A percentile compares a stretch with the other conserved stretches of the same genome.
These are phyloP conservation scores for Eurystomus glaucurus DNA, from an alignment of 2,797 vertebrate genomes.

Conservation along the genomic window DNA sequence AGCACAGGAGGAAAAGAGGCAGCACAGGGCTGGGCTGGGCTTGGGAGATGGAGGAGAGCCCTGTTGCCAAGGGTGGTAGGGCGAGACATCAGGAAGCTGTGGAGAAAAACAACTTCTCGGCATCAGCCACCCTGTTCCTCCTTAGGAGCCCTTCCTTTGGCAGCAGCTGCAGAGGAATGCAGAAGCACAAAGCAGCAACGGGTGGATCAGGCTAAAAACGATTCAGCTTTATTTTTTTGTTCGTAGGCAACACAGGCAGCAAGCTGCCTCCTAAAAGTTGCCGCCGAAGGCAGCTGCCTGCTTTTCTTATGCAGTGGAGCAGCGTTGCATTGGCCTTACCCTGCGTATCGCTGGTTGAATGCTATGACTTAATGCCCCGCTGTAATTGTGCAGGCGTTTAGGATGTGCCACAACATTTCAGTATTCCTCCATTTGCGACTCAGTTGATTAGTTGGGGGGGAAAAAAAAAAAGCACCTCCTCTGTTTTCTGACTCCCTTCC, in stretches of 20 bases:
- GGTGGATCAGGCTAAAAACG: not conserved
- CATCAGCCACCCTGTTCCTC: not conserved
- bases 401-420: not conserved
- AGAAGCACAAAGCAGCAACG: not conserved
- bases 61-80: not conserved
- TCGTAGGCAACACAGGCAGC: rapidly evolving
- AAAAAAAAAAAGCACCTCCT: rapidly evolving
- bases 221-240: not conserved
- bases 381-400: not conserved
- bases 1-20: not conserved
- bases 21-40: not conserved
- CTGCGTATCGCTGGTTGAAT: rapidly evolving
- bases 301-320: not conserved
- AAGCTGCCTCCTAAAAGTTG: not conserved
- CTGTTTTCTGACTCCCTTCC: not conserved
- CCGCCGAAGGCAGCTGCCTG: not conserved
- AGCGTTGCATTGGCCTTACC: not conserved
- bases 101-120: not conserved
- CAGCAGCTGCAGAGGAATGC: not conserved
- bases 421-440: not conserved
- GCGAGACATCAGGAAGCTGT: not conserved
- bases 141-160: not conserved
- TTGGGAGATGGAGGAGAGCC: not conserved
- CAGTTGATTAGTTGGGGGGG: not conserved
- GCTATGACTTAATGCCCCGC: rapidly evolving